Conservation (phyloP, 2,888 invertebrate species). For the Acanthosoma haemorrhoidale region DNA sequence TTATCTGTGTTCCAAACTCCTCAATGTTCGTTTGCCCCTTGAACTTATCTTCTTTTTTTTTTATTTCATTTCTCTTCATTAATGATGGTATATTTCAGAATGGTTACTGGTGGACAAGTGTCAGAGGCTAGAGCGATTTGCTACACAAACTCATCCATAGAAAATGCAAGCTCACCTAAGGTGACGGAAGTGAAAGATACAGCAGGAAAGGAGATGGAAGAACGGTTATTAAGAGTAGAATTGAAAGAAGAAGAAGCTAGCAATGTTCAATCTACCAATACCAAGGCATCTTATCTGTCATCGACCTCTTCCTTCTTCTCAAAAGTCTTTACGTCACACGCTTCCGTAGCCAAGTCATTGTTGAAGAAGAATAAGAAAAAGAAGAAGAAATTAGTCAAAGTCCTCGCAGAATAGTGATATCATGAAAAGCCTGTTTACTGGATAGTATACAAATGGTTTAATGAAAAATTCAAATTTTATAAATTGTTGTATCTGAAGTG, state of each 20-base stretch:
- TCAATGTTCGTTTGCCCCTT: too few relatives aligned
- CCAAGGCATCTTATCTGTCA: neutral
- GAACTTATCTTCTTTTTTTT: too few relatives aligned
- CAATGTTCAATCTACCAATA: neutral
- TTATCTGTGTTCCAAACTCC: too few relatives aligned
- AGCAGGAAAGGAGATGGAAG: neutral
- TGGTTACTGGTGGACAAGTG: neutral
- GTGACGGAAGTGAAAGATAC: neutral
- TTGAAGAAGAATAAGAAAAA: constrained; percentile 7
- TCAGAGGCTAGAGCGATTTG: neutral
- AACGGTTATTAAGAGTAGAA: neutral
- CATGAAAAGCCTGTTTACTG: too few relatives aligned
- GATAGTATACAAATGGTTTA: too few relatives aligned
- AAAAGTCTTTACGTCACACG: neutral
- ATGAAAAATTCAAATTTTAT: too few relatives aligned
- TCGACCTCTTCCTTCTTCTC: neutral
- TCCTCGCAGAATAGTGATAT: neutral
- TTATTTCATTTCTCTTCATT: too few relatives aligned
- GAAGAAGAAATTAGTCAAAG: neutral
- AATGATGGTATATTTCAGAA: neutral
- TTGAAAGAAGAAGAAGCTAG: neutral
- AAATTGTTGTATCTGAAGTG: too few relatives aligned
- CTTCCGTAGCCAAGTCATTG: neutral
- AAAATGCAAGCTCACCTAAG: too few relatives aligned
- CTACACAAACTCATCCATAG: too few relatives aligned